Base-by-base conservation (phyloP, 2,888 invertebrate species). In the Chrysina gloriosa region DNA sequence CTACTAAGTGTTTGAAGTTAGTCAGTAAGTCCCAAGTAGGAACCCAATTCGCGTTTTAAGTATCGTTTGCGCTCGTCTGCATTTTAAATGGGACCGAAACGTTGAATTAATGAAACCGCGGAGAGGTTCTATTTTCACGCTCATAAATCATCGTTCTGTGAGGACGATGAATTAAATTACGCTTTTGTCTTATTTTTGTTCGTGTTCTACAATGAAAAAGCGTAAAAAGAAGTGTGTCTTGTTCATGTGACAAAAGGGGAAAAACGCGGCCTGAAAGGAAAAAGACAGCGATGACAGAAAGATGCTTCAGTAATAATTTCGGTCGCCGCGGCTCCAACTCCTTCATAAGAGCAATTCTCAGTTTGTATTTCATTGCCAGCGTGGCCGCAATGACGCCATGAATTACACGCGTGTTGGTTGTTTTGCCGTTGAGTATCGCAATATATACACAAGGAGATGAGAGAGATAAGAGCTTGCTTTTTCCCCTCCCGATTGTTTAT, bases 341-440 rank as follows among this genome's bases (percentile, higher is more conserved):
- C 52, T 69, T 71, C 69, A 70, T 69, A 69, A 69, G 36, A 69
- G 71, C 69, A 69, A 71, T 71, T 70, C 69, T 67, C 69, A 66
- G 72, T 69, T 71, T 52, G 71, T 71, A 70, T 71, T 69, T 70
- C 68, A 61, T 56, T 69, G 68, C 69, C 69, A 70, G 70, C 67
- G 65, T 69, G 72, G 70, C 69, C 73, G 68, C 71, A 73, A 74
- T 67, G 73, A 71, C 73, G 71, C 70, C 68, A 69, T 74, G 71
- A 74, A 72, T 72, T 68, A 72, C 69, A 68, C 68, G 61, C 70
- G 67, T 54, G 50, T 65, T 64, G 67, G 69, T 64, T 52, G 73
- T 70, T 68, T 70, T 39, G 50, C 45, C 56, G 69, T 65, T 61
- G 70, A 56, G 5, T 56, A 23, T 36, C 23, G 69, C 67, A 69